These are phyloP conservation scores for Drosophila navojoa DNA, from an alignment of 1,140 invertebrate genomes.

Conservation along the genomic window DNA sequence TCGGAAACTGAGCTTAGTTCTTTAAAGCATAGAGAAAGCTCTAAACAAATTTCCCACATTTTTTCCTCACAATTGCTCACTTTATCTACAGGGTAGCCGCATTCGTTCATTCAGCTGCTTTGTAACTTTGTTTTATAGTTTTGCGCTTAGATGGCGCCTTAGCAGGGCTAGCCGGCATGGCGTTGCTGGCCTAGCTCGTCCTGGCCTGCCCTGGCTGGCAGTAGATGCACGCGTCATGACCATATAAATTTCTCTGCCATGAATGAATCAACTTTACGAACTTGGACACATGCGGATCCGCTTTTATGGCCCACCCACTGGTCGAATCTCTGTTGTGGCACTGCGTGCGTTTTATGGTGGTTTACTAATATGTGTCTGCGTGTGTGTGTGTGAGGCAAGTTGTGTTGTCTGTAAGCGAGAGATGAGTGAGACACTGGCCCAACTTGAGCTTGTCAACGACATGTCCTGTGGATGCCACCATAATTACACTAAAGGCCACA, in stretches of 20 bases:
- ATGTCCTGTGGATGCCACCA: constrained; percentile 64
- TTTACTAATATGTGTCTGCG: constrained; percentile 9
- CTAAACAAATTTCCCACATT: too few species aligned
- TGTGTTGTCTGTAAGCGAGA: constrained; percentile 57
- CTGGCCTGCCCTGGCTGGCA: background rate
- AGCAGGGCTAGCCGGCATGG: background rate
- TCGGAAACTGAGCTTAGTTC: too few species aligned
- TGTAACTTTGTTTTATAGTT: constrained; percentile 27
- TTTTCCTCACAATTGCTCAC: background rate
- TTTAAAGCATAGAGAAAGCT: too few species aligned
- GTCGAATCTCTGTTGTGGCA: constrained; percentile 5
- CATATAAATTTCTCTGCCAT: constrained; percentile 74
- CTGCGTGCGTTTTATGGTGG: constrained; percentile 37
- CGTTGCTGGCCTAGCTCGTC: background rate
- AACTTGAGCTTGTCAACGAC: constrained; percentile 77
- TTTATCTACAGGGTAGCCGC: background rate
- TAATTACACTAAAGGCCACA: constrained; percentile 71
- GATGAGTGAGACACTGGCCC: constrained; percentile 39
- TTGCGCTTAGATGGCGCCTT: constrained; percentile 23
- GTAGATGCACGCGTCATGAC: constrained; percentile 39
- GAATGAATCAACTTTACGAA: constrained; percentile 80
- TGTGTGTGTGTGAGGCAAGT: constrained; percentile 43
- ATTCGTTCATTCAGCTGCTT: background rate
- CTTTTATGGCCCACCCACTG: constrained; percentile 33
- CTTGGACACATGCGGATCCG: constrained; percentile 66